Base-by-base conservation (phyloP, 92 coral and sea anemone genomes). In the Hydrozoanthus gracilis region DNA sequence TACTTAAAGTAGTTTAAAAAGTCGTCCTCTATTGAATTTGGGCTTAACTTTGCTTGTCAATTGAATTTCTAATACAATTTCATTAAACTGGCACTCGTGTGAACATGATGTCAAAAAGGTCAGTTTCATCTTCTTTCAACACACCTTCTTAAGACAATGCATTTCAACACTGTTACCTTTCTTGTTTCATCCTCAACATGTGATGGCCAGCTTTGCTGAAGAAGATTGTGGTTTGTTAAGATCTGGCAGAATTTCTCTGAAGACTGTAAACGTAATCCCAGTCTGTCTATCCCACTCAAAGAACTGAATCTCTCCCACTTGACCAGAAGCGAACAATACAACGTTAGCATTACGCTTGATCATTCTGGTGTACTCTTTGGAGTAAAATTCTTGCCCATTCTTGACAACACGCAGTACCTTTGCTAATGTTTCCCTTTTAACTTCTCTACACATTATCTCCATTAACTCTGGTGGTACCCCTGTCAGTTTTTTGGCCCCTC, bases 321-420 rank as follows among this genome's bases (percentile, higher is more conserved):
- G 39, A 11, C 92, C 88, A 90, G 15, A 20, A 16, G 58, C 51
- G 15, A 90, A 62, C 87, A 90, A 56, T 13, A 90, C 90, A 78
- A 78, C 82, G 52, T 46, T 51, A 12, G 88, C 92, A 61, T 90
- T 90, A 5, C 90, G 51, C 50, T 79, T 78, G 3, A 72, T 83
- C 92, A 90, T 86, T 58, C 92, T 90, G 50, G 92, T 84, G 48
- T 90, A 90, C 87, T 78, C 86, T 77, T 61, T 86, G 11, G 90
- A 90, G 86, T 54, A 90, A 64, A 35, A 79, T 48, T 86, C 89
- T 56, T 90, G 80, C 4, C 89, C 92, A 14, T 61, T 73, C 78
- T 39, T 86, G 0, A 86, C 87, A 72, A 90, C 58, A 13, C 90
- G 45, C 15, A 49, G 69, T 11, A 90, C 92, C 71, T 90, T 90